These are phyloP conservation scores for Trissolcus brochymenae DNA, from an alignment of 2,888 invertebrate genomes.

Conservation along the genomic window DNA sequence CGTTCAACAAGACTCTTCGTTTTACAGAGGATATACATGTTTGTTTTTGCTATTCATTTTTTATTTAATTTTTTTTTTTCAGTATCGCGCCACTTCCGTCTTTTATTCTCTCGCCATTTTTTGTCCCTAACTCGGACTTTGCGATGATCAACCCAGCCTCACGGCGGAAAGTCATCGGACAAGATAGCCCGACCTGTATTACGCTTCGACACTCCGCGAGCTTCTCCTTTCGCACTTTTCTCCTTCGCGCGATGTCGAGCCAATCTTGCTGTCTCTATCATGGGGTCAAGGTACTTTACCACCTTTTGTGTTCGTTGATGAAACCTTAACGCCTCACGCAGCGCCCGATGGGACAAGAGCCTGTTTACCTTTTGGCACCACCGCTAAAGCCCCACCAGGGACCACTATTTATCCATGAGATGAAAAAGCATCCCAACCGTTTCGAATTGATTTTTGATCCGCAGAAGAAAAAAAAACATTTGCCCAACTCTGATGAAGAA, in stretches of 20 bases:
- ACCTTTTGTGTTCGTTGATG: constrained; percentile 50
- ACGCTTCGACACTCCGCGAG: constrained; percentile 56
- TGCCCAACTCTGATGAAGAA: no score
- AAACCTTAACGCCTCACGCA: constrained; percentile 43
- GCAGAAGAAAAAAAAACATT: no score
- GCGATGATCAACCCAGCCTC: constrained; percentile 59
- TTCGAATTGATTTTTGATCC: no score
- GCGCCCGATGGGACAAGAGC: constrained; percentile 14
- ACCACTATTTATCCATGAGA: no score
- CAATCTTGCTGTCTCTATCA: constrained; percentile 46
- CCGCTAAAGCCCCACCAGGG: no score
- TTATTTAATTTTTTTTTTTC: neutral
- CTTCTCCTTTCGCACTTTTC: constrained; percentile 55
- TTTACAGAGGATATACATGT: no score
- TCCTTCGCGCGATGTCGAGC: constrained; percentile 48
- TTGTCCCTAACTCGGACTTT: constrained; percentile 30
- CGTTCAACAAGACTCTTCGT: neutral
- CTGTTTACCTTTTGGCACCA: neutral
- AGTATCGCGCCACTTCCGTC: constrained; percentile 20
- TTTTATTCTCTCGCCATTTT: constrained; percentile 21
- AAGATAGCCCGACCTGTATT: constrained; percentile 69
- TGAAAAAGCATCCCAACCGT: no score
- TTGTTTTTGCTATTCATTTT: constrained; percentile 16
- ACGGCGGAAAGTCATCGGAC: constrained; percentile 68
- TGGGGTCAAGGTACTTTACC: constrained; percentile 58